Percentiles rank a stretch among this genome's conserved stretches.
Evolutionary conservation across 2,113 vertebrate genomes (phyloP).

Genomic region (Chamaetylas fuelleborni): DNA sequence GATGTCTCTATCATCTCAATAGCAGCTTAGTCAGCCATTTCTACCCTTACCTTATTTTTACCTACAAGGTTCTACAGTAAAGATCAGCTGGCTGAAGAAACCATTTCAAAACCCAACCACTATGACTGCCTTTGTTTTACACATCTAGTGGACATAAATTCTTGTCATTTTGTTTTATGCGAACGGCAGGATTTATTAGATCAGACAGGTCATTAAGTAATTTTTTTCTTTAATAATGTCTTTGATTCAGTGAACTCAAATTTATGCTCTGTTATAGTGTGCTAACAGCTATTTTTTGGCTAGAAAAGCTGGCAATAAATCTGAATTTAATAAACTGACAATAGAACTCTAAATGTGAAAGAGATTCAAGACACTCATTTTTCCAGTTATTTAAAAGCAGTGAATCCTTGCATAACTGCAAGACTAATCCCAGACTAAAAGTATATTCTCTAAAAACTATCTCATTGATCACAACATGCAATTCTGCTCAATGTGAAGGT

Average conservation of each 20-base stretch:
- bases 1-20: not conserved
- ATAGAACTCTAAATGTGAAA: constrained; percentile 57
- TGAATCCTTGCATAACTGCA: constrained; percentile 16
- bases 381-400: constrained; percentile 37
- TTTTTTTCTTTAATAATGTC: constrained; percentile 68
- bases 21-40: not conserved
- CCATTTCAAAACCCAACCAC: not conserved
- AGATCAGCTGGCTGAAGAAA: constrained; percentile 19
- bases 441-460: not conserved
- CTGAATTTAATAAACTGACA: constrained; percentile 79
- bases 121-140: constrained; percentile 60
- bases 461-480: not conserved
- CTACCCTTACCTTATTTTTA: not conserved
- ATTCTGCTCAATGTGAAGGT: not conserved
- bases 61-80: not conserved
- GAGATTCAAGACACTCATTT: constrained; percentile 38
- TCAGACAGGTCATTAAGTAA: constrained; percentile 69
- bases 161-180: constrained; percentile 60
- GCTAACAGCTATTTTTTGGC: constrained; percentile 65
- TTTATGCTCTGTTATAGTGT: constrained; percentile 70
- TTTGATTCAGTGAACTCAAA: constrained; percentile 68
- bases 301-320: constrained; percentile 71
- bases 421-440: constrained; percentile 10
- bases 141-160: constrained; percentile 67
- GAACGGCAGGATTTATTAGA: constrained; percentile 72